Conservation (phyloP, 1,140 invertebrate genomes). For the Semibalanus balanoides region DNA sequence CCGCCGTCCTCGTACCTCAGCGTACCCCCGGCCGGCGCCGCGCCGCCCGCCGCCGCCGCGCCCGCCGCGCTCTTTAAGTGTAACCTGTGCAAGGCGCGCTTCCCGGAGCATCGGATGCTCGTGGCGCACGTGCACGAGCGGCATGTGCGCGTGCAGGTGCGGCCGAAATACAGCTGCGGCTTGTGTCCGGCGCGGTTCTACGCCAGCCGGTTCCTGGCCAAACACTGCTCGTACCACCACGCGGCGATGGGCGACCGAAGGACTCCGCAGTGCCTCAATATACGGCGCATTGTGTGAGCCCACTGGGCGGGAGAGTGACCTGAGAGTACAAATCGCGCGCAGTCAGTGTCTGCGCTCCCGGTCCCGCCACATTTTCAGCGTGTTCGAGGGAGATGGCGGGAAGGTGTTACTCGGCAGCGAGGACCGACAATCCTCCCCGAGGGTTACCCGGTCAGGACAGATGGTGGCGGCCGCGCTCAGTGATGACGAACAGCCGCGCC, state of each 20-base stretch:
- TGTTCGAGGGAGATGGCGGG: background rate
- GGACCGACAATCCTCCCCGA: background rate
- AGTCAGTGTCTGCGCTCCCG: no score
- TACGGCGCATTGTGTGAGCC: background rate
- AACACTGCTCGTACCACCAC: background rate
- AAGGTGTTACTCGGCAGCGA: no score
- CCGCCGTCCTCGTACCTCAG: background rate
- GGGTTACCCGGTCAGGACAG: background rate
- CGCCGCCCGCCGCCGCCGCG: background rate
- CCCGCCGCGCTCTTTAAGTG: background rate
- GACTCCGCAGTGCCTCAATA: background rate
- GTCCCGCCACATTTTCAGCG: no score
- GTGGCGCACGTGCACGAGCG: constrained; percentile 3
- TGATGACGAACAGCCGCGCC: no score
- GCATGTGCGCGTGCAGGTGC: constrained; percentile 4
- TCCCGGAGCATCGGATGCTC: background rate
- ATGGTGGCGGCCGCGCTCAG: no score
- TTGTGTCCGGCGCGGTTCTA: constrained; percentile 5
- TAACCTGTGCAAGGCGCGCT: background rate
- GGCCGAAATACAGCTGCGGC: background rate
- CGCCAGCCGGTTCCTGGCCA: constrained; percentile 1
- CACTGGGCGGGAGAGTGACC: background rate
- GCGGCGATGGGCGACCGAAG: background rate
- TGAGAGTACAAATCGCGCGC: background rate
- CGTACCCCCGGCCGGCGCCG: background rate